Evolutionary conservation across 2,113 vertebrate species (phyloP), one percentile per base, ranked within the genome.

Genomic region (Pogonocichla stellata): DNA sequence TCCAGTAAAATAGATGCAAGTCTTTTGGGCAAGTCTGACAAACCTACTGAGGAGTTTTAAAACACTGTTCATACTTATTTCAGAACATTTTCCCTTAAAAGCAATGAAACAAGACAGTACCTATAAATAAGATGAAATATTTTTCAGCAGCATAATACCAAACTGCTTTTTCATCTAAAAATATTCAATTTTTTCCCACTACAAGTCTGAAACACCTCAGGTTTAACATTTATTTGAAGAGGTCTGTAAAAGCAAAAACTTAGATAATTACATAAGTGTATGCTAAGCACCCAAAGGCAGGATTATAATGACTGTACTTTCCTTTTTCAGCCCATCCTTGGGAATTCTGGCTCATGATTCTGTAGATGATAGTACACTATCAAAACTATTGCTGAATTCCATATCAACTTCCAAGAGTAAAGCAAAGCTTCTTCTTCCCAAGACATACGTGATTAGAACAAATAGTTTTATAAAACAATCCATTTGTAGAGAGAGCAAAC

Each of bases 381-480:
- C 82, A 81, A 47, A 78, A 53, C 56, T 67, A 56, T 11, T 60
- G 61, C 75, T 5, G 19, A 91, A 47, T 45, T 84, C 53, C 26
- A 12, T 8, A 48, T 5, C 12, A 19, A 9, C 36, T 61, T 73
- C n/a, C 61, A 70, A 66, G 20, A 36, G 51, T 26, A 72, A 83
- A 85, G 45, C 26, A 93, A 84, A 81, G 40, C 23, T 84, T 43
- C 58, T 47, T 61, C 40, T 79, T 73, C n/a, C 20, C 47, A 51
- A 71, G n/a, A 74, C 2, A 0, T 10, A 9, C 0, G 19, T 12
- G 19, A 88, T 36, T n/a, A 62, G 42, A 75, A 50, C 18, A 38
- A 43, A 31, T 31, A 65, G 36, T 31, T 82, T 18, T 14, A 33
- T 14, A 45, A 82, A 88, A 64, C 0, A 0, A 26, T 6, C 15